phyloP scores from a whole-genome alignment of 2,113 vertebrate genomes.

The Hydropotes inermis region DNA sequence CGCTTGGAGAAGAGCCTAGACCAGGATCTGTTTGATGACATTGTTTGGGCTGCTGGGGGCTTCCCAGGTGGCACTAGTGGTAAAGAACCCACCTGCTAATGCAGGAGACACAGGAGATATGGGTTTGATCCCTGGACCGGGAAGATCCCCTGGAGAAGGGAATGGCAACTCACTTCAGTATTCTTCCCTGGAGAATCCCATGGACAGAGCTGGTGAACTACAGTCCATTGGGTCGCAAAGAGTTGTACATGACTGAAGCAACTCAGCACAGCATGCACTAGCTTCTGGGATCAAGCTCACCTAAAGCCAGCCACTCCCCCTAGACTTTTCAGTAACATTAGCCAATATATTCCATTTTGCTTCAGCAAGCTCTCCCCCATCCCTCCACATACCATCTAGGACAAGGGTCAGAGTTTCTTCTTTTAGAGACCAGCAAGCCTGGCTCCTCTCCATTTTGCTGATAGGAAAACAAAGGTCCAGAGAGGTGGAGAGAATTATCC shows the following conservation, averaged over 20 bases:
- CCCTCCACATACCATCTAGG: neutral
- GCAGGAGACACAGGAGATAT: neutral
- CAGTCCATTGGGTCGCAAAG: neutral
- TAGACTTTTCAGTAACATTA: neutral
- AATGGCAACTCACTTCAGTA: neutral
- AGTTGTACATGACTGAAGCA: fast-evolving
- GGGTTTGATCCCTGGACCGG: neutral
- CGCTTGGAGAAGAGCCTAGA: neutral
- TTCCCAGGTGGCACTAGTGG: neutral
- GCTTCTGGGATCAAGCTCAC: neutral
- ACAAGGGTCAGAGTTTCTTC: neutral
- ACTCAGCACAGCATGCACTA: neutral
- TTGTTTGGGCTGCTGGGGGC: neutral
- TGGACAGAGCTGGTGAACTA: neutral
- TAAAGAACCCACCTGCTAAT: neutral
- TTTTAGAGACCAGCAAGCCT: neutral
- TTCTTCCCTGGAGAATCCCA: neutral
- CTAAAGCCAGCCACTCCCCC: neutral
- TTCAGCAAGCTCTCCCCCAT: neutral
- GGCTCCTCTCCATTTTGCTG: neutral
- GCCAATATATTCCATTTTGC: neutral
- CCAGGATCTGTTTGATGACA: neutral
- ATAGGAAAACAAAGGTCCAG: neutral
- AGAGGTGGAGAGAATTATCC: neutral
- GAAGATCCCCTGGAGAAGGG: neutral